A percentile compares a stretch with the other conserved stretches of the same genome.
These are phyloP conservation scores for Aphrophora alni DNA, from an alignment of 2,888 invertebrate genomes.

Conservation along the genomic window DNA sequence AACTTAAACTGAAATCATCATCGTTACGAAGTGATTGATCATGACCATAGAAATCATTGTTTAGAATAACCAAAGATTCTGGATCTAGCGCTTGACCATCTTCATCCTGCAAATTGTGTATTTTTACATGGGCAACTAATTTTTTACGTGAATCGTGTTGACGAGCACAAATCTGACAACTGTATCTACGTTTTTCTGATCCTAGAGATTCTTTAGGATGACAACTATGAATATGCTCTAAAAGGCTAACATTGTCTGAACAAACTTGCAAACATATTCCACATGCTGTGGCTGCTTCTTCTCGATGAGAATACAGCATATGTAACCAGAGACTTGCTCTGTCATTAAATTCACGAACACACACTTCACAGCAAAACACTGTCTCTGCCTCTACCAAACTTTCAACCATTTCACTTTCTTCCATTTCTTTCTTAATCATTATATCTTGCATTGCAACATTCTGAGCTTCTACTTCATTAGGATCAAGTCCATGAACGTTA, in stretches of 20 bases:
- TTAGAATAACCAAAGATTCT: conserved; percentile 52
- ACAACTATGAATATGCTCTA: conserved; percentile 61
- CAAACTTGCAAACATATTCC: conserved; percentile 64
- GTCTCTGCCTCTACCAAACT: conserved; percentile 59
- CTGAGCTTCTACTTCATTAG: conserved; percentile 27
- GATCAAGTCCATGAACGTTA: conserved; percentile 59
- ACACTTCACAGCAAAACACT: conserved; percentile 60
- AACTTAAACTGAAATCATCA: conserved; percentile 51
- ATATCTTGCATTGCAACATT: background rate
- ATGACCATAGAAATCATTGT: conserved; percentile 49
- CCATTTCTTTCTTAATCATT: conserved; percentile 45
- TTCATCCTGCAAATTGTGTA: conserved; percentile 61
- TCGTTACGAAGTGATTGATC: conserved; percentile 42
- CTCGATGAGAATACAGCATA: conserved; percentile 62
- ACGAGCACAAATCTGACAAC: conserved; percentile 60
- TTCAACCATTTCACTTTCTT: conserved; percentile 48
- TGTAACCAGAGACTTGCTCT: conserved; percentile 63
- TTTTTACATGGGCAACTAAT: conserved; percentile 61
- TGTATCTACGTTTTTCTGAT: conserved; percentile 52
- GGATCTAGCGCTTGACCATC: conserved; percentile 52
- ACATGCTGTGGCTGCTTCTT: conserved; percentile 62
- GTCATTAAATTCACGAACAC: conserved; percentile 60
- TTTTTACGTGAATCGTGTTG: conserved; percentile 64
- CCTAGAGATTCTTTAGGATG: conserved; percentile 53
- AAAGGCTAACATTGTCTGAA: conserved; percentile 59